These are phyloP conservation scores for Rhimphoctona megacephalus DNA, from an alignment of 2,888 invertebrate genomes.

Conservation along the genomic window DNA sequence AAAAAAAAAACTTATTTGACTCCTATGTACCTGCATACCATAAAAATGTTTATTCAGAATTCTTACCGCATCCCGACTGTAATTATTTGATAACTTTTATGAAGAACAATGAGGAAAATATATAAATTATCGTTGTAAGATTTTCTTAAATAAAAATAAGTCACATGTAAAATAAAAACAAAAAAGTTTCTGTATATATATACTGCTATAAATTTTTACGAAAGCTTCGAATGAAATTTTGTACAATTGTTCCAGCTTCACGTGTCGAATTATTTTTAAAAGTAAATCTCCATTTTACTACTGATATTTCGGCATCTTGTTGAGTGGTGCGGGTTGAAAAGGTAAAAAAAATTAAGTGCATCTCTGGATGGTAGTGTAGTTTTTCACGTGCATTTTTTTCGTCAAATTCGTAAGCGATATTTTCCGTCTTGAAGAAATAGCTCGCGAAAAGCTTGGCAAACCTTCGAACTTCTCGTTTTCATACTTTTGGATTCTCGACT, in stretches of 20 bases:
- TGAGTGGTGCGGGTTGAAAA: constrained; percentile 16
- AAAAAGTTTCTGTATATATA: constrained; percentile 1
- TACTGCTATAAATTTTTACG: constrained; percentile 24
- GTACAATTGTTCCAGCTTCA: constrained; percentile 33
- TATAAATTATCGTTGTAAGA: no score
- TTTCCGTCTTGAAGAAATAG: constrained; percentile 62
- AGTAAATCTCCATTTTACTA: not conserved
- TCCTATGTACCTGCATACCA: not conserved
- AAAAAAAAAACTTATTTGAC: not conserved
- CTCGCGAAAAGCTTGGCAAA: constrained; percentile 27
- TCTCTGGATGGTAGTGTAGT: constrained; percentile 20
- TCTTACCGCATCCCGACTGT: no score
- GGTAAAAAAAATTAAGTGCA: constrained; percentile 67
- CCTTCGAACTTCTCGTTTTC: constrained; percentile 41
- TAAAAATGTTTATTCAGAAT: no score
- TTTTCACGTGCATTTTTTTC: constrained; percentile 11
- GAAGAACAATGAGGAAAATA: no score
- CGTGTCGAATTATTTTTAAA: not conserved
- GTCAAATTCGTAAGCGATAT: constrained; percentile 36
- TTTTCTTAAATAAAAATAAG: not conserved
- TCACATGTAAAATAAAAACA: not conserved
- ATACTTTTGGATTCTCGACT: constrained; percentile 61
- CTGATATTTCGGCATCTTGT: constrained; percentile 27
- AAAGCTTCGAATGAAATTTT: constrained; percentile 49
- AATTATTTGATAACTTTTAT: no score